A percentile compares a stretch with the other conserved stretches of the same genome.
phyloP scores from a whole-genome alignment of 1,140 invertebrate genomes.

The Laupala kohalensis region DNA sequence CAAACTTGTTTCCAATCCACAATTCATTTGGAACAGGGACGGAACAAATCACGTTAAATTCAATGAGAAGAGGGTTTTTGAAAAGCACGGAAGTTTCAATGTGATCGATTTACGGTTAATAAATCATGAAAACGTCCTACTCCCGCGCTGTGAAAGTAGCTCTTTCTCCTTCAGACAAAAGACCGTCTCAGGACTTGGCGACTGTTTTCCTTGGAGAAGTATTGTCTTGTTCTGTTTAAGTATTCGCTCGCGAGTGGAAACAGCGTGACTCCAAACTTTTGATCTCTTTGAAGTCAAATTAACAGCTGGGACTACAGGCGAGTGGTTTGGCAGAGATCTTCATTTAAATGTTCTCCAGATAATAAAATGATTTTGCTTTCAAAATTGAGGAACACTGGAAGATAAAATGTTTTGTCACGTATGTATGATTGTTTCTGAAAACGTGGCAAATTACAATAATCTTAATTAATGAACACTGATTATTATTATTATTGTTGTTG shows the following conservation, averaged over 20 bases:
- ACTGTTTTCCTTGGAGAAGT: neutral
- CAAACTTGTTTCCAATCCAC: too few species aligned
- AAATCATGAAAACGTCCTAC: neutral
- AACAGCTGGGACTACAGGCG: neutral
- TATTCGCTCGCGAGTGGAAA: neutral
- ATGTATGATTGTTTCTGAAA: too few species aligned
- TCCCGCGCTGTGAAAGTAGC: neutral
- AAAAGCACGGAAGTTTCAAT: neutral
- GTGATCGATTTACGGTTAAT: neutral
- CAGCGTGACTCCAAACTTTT: neutral
- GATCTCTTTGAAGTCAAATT: neutral
- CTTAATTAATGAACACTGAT: too few species aligned
- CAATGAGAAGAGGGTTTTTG: neutral
- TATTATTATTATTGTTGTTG: too few species aligned
- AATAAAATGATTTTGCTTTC: too few species aligned
- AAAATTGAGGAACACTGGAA: too few species aligned
- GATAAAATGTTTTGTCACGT: too few species aligned
- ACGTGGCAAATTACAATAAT: too few species aligned
- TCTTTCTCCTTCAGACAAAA: neutral
- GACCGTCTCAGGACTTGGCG: neutral
- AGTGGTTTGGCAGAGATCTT: too few species aligned
- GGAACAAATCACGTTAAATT: neutral
- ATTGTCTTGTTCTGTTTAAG: neutral
- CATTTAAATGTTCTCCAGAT: too few species aligned
- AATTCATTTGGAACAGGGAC: too few species aligned